Evolutionary conservation across 1,140 invertebrate species (phyloP), one percentile per base, ranked within the genome.

Genomic region (Drosophila bipectinata): DNA sequence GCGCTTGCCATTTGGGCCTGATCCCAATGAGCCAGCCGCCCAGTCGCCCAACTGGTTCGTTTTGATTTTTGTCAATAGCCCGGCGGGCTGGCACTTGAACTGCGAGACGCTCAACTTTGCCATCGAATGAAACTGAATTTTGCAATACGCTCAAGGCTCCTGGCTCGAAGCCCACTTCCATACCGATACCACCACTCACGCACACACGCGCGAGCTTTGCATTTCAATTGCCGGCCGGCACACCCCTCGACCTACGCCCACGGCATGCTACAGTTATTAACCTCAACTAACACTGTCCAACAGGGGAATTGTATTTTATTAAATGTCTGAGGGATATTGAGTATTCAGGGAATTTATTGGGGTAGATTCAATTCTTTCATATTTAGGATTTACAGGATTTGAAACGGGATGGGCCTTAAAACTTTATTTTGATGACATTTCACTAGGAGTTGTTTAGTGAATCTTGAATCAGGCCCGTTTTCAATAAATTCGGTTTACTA

Each of bases 31-130:
- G 34, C 34, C 34, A 4, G 1, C 32, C 7, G 9, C 18, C 34
- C 45, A 67, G 54, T 30, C 69, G 48, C 51, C 60, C 71, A 73
- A 41, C 74, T 71, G 53, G 71, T 12, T 58, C 78, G 79, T 88
- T 85, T 85, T 88, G 82, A 85, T 85, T 85, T 85, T 83, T 68
- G 82, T 85, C 82, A 88, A 85, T 88, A 85, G 82, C 74, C 82
- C 83, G 76, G 66, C 82, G 83, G 82, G 78, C 66, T 61, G 82
- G 59, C 84, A 88, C 83, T 87, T 88, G 83, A 87, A 72, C 62
- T 71, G 66, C 82, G 60, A 78, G 63, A 62, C 30, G 63, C 51
- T 66, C 75, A 39, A 51, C 68, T 69, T 62, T 53, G 75, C 34
- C 79, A 66, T 83, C 58, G 58, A 69, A 54, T 56, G 77, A 81